Base-by-base conservation (phyloP, 1,140 invertebrate genomes). In the Schlechtendalia chinensis region DNA sequence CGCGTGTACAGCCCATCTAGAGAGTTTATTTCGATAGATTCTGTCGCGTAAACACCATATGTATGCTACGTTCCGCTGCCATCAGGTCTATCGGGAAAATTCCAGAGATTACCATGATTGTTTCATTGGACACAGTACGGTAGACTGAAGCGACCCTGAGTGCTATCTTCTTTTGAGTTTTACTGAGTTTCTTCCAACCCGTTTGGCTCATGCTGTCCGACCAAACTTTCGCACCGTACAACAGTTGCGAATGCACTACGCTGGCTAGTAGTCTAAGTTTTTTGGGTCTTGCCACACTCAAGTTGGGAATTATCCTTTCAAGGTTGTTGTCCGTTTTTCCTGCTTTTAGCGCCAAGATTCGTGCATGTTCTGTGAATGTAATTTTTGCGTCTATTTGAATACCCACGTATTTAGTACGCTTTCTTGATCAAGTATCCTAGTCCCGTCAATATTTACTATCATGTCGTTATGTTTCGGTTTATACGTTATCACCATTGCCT, bases 321-420 rank as follows among this genome's bases (percentile, higher is more conserved):
- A 65, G 27, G 19, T 65, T 65, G 32, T 6, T 29, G 11, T 16
- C 16, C 14, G 27, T 32, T 16, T 16, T 29, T 19, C 61, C 61
- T 19, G 61, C 32, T 65, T 65, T 65, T 11, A 17, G 17, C n/a
- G 29, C 27, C 11, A 32, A 12, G 16, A 10, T n/a, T 11, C 11
- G 11, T 32, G 61, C 61, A 39, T 29, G 61, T 32, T 29, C 27
- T 6, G 61, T 65, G 32, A 29, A 65, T 5, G 11, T 65, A 11
- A 65, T 17, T 39, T 65, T 65, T 39, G 61, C 14, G 24, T 39
- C 61, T 8, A 65, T 17, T 27, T 29, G 16, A 29, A 65, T 65
- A 29, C 61, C 61, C 5, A 65, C 32, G 65, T 69, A 69, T n/a
- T 47, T 58, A n/a, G 22, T 58, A n/a, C 56, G n/a, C n/a, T n/a